Conservation (phyloP, 2,113 vertebrate genomes). For the Zosterops japonicus region DNA sequence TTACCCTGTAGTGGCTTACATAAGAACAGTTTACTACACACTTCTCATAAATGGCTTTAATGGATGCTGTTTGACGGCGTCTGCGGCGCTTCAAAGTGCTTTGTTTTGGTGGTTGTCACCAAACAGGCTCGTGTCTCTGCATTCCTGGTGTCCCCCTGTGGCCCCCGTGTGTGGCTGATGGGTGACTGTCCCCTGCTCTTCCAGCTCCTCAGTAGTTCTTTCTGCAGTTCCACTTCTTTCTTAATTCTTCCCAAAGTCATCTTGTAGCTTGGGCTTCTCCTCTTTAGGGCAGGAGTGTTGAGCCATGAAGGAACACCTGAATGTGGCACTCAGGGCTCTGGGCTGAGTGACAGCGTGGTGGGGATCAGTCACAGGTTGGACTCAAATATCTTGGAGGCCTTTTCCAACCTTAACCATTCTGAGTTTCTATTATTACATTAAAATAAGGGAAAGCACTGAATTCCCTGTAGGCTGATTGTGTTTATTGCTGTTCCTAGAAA, state of each 20-base stretch:
- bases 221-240: background rate
- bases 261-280: background rate
- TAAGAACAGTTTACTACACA: slow-evolving; percentile 38
- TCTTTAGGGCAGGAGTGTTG: background rate
- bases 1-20: slow-evolving; percentile 13
- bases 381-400: background rate
- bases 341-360: background rate
- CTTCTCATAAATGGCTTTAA: slow-evolving; percentile 32
- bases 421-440: background rate
- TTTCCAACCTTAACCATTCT: background rate
- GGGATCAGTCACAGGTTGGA: background rate
- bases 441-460: background rate
- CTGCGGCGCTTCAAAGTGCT: background rate
- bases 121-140: background rate
- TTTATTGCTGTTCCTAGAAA: background rate
- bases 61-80: background rate
- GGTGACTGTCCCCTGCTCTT: background rate
- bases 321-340: background rate
- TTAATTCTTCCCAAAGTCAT: background rate
- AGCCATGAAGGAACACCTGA: background rate
- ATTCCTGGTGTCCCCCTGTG: background rate
- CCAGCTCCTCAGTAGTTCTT: background rate
- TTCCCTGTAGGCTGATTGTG: background rate
- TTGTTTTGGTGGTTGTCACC: background rate
- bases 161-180: background rate